phyloP scores from a whole-genome alignment of 2,797 vertebrate species.

The Periparus ater region DNA sequence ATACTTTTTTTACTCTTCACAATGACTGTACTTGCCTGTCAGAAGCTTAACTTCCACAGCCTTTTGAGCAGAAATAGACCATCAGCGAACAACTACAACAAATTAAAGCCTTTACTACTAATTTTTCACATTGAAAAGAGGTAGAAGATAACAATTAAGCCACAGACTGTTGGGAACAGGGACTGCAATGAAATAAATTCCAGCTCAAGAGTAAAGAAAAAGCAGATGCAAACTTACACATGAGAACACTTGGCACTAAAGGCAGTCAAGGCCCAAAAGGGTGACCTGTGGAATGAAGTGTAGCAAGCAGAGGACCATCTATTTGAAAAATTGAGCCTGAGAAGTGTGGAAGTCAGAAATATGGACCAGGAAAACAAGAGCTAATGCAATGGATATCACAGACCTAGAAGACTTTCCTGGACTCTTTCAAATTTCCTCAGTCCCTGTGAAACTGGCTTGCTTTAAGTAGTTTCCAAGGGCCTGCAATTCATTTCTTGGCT shows the following conservation, averaged over 20 bases:
- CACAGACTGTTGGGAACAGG: not conserved
- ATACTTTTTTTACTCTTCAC: not conserved
- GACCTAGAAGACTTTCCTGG: not conserved
- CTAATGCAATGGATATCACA: not conserved
- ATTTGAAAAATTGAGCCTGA: not conserved
- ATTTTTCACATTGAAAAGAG: not conserved
- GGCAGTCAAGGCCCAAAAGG: not conserved
- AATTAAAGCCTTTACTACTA: not conserved
- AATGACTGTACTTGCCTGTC: fast-evolving
- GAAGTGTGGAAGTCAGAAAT: not conserved
- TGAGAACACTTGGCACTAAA: not conserved
- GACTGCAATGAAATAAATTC: not conserved
- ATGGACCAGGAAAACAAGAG: not conserved
- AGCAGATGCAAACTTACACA: not conserved
- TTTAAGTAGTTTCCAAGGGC: constrained; percentile 58
- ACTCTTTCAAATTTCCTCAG: constrained; percentile 35
- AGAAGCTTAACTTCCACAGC: not conserved
- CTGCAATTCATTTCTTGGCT: constrained; percentile 66
- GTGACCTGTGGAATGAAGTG: not conserved
- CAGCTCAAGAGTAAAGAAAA: not conserved
- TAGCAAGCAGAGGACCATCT: not conserved
- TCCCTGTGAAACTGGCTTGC: constrained; percentile 35
- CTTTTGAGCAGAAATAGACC: not conserved
- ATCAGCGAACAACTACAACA: not conserved
- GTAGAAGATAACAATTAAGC: not conserved